Base-by-base conservation (phyloP, 1,140 invertebrate genomes). In the Uloborus diversus region DNA sequence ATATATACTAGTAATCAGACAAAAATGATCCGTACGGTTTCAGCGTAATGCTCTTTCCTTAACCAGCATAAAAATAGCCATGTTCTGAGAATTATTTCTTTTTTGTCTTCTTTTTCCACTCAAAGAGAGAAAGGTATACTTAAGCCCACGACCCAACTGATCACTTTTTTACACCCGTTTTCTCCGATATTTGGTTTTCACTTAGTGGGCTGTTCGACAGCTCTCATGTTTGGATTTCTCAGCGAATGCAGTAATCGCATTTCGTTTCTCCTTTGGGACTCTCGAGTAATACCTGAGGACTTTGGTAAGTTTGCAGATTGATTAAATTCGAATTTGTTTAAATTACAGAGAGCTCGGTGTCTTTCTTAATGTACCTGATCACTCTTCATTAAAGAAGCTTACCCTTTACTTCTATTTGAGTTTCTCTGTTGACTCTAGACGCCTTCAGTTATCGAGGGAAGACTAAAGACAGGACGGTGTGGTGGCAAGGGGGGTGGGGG, bases 241-340 rank as follows among this genome's bases (percentile, higher is more conserved):
- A 30, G 53, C 42, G 71, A 64, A 75, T 64, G 28, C 37, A 4
- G 30, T 62, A 62, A 75, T 75, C 59, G 30, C 57, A 64, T 75
- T 75, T 75, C 4, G 42, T 53, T 35, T 28, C 42, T 62, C 28
- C n/a, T 49, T 2, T 17, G 11, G 23, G 49, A 53, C 17, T 27
- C 35, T 75, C 32, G 2, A 56, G 28, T n/a, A 2, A 20, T 35
- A 56, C 47, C 47, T 68, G 47, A 28, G 11, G 32, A 49, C 30
- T 27, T n/a, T n/a, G 13, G 49, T 53, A n/a, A 71, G 59, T 75
- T 75, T 64, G 71, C 71, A 75, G 59, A 78, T 78, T 78, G 73
- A 78, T 78, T 78, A 65, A 78, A 64, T 78, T 66, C 59, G 47
- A 75, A 78, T 78, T 78, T 78, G 61, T 65, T 78, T 78, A 78